phyloP scores from a whole-genome alignment of 2,888 invertebrate genomes.

The Caenorhabditis imperialis region DNA sequence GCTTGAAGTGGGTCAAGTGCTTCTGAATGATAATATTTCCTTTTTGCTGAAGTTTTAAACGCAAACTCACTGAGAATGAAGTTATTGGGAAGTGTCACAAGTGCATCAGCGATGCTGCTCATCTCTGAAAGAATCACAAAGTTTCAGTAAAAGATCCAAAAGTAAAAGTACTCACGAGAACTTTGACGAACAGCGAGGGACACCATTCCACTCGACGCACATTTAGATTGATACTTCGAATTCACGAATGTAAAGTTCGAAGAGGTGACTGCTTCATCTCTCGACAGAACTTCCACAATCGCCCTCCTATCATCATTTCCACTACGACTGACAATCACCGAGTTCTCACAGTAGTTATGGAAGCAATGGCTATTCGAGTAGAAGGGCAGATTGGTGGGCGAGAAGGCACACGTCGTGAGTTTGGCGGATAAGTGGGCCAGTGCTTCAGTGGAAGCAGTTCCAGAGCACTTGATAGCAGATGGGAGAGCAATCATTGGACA shows the following conservation, averaged over 20 bases:
- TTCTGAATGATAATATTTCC: constrained; percentile 33
- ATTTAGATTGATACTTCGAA: constrained; percentile 27
- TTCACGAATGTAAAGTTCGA: constrained; percentile 27
- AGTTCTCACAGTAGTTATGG: constrained; percentile 57
- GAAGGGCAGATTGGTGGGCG: constrained; percentile 30
- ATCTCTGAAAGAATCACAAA: constrained; percentile 15
- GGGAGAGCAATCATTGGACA: constrained; percentile 38
- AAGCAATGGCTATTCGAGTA: constrained; percentile 48
- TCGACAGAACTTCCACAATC: constrained; percentile 28
- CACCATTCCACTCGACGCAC: not conserved
- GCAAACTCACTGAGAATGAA: constrained; percentile 28
- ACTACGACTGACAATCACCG: constrained; percentile 33
- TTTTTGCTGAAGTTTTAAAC: too few relatives aligned
- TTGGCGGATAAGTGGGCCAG: constrained; percentile 35
- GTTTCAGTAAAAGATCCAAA: not conserved
- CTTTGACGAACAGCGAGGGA: constrained; percentile 10
- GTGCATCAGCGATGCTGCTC: constrained; percentile 32
- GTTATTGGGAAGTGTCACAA: constrained; percentile 17
- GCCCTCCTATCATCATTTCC: constrained; percentile 18
- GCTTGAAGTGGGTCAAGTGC: constrained; percentile 42
- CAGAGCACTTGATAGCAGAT: constrained; percentile 20
- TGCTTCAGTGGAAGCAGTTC: not conserved
- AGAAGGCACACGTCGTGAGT: constrained; percentile 22
- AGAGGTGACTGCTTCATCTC: constrained; percentile 21
- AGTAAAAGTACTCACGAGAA: constrained; percentile 11